Percentiles rank a stretch among this genome's conserved stretches.
phyloP scores from a whole-genome alignment of 2,888 invertebrate genomes.

The Hypercompe scribonia region DNA sequence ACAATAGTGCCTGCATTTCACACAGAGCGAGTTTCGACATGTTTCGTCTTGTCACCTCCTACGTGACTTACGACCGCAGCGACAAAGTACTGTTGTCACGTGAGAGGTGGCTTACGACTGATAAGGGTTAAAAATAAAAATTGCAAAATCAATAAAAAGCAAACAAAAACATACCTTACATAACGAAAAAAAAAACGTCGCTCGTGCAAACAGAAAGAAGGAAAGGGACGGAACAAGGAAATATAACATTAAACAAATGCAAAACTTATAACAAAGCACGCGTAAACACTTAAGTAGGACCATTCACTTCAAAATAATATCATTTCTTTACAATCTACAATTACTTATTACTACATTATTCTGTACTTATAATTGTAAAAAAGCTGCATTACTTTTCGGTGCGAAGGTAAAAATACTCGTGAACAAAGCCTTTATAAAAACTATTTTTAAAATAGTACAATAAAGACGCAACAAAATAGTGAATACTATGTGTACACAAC shows the following conservation, averaged over 20 bases:
- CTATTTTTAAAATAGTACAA: slow-evolving; percentile 83
- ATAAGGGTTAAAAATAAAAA: slow-evolving; percentile 26
- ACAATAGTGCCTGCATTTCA: too few species aligned
- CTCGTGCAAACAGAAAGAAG: slow-evolving; percentile 74
- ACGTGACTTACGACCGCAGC: too few species aligned
- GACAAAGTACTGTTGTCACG: too few species aligned
- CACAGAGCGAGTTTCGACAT: too few species aligned
- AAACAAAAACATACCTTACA: slow-evolving; percentile 75
- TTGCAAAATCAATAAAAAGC: slow-evolving; percentile 60
- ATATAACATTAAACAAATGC: slow-evolving; percentile 58
- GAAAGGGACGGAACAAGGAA: slow-evolving; percentile 74
- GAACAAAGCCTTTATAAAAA: slow-evolving; percentile 70
- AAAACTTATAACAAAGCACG: slow-evolving; percentile 63
- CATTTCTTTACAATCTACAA: slow-evolving; percentile 77
- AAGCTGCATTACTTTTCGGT: slow-evolving; percentile 62
- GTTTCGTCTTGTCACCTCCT: too few species aligned
- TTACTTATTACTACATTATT: slow-evolving; percentile 59
- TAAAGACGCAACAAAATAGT: slow-evolving; percentile 65
- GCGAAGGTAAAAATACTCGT: slow-evolving; percentile 55
- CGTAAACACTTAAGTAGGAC: slow-evolving; percentile 67
- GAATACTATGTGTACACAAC: slow-evolving; percentile 26
- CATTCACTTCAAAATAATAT: slow-evolving; percentile 69
- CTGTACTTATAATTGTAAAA: slow-evolving; percentile 75
- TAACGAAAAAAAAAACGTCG: slow-evolving; percentile 71
- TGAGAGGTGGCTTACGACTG: too few species aligned